A percentile compares a stretch with the other conserved stretches of the same genome.
Conservation (phyloP, 2,888 invertebrate species). For the Polyommatus iphigenia region DNA sequence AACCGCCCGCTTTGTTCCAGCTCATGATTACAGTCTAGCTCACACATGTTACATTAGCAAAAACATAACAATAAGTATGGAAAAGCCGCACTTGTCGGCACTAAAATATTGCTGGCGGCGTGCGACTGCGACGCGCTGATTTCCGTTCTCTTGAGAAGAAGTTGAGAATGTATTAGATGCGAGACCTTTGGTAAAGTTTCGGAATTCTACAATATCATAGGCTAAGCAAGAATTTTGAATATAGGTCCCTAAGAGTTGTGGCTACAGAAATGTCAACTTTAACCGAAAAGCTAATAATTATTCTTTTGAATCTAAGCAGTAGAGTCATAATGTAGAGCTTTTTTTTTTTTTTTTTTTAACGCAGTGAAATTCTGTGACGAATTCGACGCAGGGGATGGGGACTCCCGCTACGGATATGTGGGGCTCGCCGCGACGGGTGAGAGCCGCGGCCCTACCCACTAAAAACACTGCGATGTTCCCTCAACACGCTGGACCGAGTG, state of each 20-base stretch:
- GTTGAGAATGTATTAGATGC: not conserved
- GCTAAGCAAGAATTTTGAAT: not conserved
- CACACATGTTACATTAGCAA: slow-evolving; percentile 27
- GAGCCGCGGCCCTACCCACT: too few relatives aligned
- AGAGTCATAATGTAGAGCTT: not conserved
- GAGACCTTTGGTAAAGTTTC: not conserved
- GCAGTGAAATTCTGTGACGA: too few relatives aligned
- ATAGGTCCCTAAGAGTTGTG: too few relatives aligned
- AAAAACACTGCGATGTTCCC: too few relatives aligned
- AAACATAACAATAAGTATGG: slow-evolving; percentile 21
- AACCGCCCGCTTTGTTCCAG: slow-evolving; percentile 21
- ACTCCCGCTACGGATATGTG: too few relatives aligned
- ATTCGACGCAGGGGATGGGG: too few relatives aligned
- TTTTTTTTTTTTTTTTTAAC: too few relatives aligned
- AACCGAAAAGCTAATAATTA: not conserved
- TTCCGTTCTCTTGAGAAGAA: slow-evolving; percentile 1
- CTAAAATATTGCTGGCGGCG: slow-evolving; percentile 11
- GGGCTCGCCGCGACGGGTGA: too few relatives aligned
- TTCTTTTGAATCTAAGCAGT: not conserved
- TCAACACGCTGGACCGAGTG: too few relatives aligned
- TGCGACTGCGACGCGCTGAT: not conserved
- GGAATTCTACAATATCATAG: not conserved
- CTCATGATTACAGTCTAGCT: slow-evolving; percentile 29
- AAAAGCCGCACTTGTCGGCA: slow-evolving; percentile 16
- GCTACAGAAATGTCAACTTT: too few relatives aligned